Evolutionary conservation across 2,888 invertebrate species (phyloP), one percentile per base, ranked within the genome.

Genomic region (Nephrotoma guestfalica): DNA sequence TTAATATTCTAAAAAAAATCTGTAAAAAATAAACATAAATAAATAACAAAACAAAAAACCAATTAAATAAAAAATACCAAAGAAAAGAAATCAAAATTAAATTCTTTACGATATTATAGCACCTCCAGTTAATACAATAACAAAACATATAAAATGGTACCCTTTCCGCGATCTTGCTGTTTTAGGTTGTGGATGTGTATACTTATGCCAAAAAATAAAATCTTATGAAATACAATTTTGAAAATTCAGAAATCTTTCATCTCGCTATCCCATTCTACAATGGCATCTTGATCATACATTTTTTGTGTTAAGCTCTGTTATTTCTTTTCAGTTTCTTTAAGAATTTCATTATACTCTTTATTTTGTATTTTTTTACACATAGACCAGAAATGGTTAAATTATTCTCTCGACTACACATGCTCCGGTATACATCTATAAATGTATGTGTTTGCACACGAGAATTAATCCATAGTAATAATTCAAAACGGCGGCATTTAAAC

Each of bases 401-500:
- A 71, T 71, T 71, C 71, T 71, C 71, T 18, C 9, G 18, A 71
- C 71, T 71, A 71, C 71, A 71, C 30, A 71, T 71, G 71, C 9
- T 71, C 0, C 9, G 9, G 1, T 71, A 9, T 51, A 7, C 2
- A 11, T 42, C 5, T 47, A 47, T 11, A 30, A 2, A 57, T 71
- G 71, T 30, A 30, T 18, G 71, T 71, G 71, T 71, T 9, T 9
- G 30, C 11, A 2, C 15, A 15, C 6, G 51, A 57, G 51, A 15
- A 30, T 71, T 30, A 71, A 71, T 71, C 42, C 41, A 42, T 41
- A 41, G 41, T 84, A 84, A 84, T 84, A 84, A 41, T 15, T 84
- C 87, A 87, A 87, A 88, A 87, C 88, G 84, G 41, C 84, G 84
- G 84, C 84, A 84, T 84, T 84, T 84, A 84, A 84, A 84, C 30